These are phyloP conservation scores for Pangasianodon gigas DNA, from an alignment of 2,113 vertebrate species.

Conservation along the genomic window DNA sequence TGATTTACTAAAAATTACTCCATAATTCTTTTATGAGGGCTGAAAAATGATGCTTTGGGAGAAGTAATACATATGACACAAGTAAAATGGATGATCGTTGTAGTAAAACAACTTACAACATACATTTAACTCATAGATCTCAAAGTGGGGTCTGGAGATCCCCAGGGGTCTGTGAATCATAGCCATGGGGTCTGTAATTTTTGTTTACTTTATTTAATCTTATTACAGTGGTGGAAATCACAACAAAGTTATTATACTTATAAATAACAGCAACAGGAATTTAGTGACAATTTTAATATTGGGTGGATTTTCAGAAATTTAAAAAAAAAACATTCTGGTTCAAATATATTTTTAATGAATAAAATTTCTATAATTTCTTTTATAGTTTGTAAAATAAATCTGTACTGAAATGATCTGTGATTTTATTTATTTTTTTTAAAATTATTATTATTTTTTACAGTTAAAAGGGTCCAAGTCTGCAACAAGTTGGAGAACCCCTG, in stretches of 20 bases:
- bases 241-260: too few relatives aligned
- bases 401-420: neutral
- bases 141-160: neutral
- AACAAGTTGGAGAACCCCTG: neutral
- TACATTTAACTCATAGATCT: too few relatives aligned
- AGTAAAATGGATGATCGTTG: too few relatives aligned
- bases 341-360: neutral
- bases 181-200: too few relatives aligned
- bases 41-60: neutral
- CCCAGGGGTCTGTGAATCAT: neutral
- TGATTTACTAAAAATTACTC: neutral
- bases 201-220: too few relatives aligned
- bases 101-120: neutral
- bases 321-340: neutral
- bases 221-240: neutral
- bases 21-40: neutral
- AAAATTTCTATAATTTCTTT: neutral
- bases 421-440: neutral
- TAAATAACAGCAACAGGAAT: neutral
- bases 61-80: neutral
- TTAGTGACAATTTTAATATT: neutral
- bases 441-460: neutral
- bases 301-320: too few relatives aligned
- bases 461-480: neutral
- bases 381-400: neutral